Evolutionary conservation across 92 coral and sea anemone genomes (phyloP).

Genomic region (Anthopleura xanthogrammica): DNA sequence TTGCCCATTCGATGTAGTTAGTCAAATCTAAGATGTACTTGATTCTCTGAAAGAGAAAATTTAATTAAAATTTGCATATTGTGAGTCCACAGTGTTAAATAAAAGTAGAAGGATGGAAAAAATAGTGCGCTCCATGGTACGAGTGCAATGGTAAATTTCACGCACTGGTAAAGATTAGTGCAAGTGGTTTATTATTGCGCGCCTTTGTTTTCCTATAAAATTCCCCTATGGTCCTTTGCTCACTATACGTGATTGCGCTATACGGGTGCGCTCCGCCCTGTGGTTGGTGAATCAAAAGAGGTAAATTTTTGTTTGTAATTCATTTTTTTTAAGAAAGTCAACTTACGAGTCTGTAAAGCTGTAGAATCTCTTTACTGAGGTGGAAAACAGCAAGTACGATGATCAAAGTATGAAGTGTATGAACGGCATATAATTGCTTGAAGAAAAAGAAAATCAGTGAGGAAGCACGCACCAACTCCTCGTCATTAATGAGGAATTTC

Average conservation of each 20-base stretch:
- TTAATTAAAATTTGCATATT: background rate
- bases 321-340: background rate
- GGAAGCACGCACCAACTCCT: no score
- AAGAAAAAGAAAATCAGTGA: background rate
- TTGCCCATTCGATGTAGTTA: slow-evolving; percentile 66
- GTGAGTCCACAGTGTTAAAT: background rate
- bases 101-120: no score
- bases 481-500: background rate
- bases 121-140: no score
- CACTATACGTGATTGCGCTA: no score
- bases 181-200: no score
- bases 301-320: no score
- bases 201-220: no score
- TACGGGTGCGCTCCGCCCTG: no score
- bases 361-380: slow-evolving; percentile 64
- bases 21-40: slow-evolving; percentile 60
- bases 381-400: slow-evolving; percentile 70
- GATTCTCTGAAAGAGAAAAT: slow-evolving; percentile 40
- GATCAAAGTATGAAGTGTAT: slow-evolving; percentile 48
- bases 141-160: no score
- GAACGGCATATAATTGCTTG: slow-evolving; percentile 31
- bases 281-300: no score
- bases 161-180: no score
- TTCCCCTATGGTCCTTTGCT: no score
- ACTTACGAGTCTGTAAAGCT: slow-evolving; percentile 62